Evolutionary conservation across 2,888 invertebrate genomes (phyloP).

Genomic region (Caenorhabditis japonica): DNA sequence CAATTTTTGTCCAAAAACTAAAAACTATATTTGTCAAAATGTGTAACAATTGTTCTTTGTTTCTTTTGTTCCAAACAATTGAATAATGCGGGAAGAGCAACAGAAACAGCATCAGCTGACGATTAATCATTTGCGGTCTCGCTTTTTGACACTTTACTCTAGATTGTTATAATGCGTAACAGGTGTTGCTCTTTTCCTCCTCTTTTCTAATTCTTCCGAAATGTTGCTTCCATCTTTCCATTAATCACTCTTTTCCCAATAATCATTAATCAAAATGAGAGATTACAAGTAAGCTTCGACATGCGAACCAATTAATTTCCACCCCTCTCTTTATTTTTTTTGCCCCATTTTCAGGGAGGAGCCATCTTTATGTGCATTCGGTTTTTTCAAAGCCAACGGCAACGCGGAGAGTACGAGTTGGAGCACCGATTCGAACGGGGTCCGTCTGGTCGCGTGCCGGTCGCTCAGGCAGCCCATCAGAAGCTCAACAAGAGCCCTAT

Average conservation of each 20-base stretch:
- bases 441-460: conserved; percentile 53
- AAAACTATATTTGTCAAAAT: too few species aligned
- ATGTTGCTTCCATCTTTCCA: conserved; percentile 11
- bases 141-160: conserved; percentile 23
- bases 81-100: conserved; percentile 15
- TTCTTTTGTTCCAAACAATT: conserved; percentile 29
- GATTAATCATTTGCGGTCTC: conserved; percentile 44
- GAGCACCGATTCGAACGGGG: conserved; percentile 61
- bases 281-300: conserved; percentile 43
- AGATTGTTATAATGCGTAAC: conserved; percentile 31
- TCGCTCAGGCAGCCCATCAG: conserved; percentile 46
- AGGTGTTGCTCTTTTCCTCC: conserved; percentile 17
- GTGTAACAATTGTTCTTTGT: too few species aligned
- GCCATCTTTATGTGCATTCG: conserved; percentile 59
- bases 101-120: conserved; percentile 34
- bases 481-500: conserved; percentile 41
- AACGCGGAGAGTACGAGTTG: conserved; percentile 61
- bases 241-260: conserved; percentile 22
- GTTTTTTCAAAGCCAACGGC: conserved; percentile 61
- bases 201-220: conserved; percentile 8
- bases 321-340: neutral
- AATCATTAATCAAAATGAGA: conserved; percentile 45
- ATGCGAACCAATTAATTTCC: conserved; percentile 48
- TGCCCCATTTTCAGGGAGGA: conserved; percentile 53
- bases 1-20: too few species aligned